phyloP scores from a whole-genome alignment of 2,888 invertebrate genomes.

The Drosophila kambysellisi region DNA sequence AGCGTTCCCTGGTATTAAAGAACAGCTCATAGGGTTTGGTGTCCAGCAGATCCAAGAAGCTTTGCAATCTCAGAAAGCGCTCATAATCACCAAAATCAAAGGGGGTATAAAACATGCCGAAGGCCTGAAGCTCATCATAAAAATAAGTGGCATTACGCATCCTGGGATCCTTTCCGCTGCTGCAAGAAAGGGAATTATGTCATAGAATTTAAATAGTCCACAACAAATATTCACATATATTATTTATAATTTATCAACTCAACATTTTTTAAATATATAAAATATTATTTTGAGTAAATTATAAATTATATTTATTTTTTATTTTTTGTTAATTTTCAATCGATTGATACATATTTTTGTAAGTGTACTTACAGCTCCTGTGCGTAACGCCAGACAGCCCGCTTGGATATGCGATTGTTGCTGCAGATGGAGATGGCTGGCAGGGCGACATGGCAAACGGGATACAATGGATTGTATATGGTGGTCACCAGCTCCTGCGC shows the following conservation, averaged over 20 bases:
- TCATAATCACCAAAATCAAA: slow-evolving; percentile 62
- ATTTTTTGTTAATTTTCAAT: not conserved
- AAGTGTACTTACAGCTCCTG: slow-evolving; percentile 81
- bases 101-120: slow-evolving; percentile 70
- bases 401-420: slow-evolving; percentile 86
- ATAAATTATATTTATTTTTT: not conserved
- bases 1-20: slow-evolving; percentile 72
- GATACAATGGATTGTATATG: slow-evolving; percentile 83
- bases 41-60: slow-evolving; percentile 76
- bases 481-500: slow-evolving; percentile 69
- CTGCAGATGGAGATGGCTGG: slow-evolving; percentile 88
- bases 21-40: slow-evolving; percentile 73
- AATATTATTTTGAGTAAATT: not conserved
- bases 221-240: not conserved
- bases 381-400: slow-evolving; percentile 81
- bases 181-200: slow-evolving; percentile 16
- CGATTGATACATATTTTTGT: not conserved
- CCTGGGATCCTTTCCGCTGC: slow-evolving; percentile 64
- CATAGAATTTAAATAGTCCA: not conserved
- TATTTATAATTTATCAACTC: not conserved
- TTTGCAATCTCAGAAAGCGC: slow-evolving; percentile 73
- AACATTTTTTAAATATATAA: not conserved
- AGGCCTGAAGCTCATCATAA: slow-evolving; percentile 64
- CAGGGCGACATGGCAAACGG: slow-evolving; percentile 87
- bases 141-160: slow-evolving; percentile 52